Evolutionary conservation across 2,797 vertebrate species (phyloP), one percentile per base, ranked within the genome.

Genomic region (Karalla daura): DNA sequence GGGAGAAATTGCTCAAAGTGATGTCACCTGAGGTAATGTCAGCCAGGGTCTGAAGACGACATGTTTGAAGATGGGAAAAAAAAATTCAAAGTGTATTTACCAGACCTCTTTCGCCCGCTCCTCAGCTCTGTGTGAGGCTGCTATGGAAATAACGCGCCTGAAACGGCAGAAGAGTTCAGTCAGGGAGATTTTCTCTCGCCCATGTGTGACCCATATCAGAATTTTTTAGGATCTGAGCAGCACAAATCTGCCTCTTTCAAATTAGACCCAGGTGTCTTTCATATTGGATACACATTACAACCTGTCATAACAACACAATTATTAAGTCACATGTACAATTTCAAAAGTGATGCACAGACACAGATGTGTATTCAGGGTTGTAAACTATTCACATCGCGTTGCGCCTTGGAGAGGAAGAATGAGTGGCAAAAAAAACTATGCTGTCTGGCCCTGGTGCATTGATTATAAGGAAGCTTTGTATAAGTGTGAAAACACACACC

Each of bases 11-110:
- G 17, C 25, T 23, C 18, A 5, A 23, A 46, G 52, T 62, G 30
- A 39, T 59, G 44, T 51, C 35, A 53, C 47, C 41, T 47, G 25
- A 40, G 35, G 63, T 25, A 40, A 32, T 6, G 4, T 56, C 4
- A 0, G 6, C 1, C 20, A 33, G 2, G 24, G 51, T 33, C 15
- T 33, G 23, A 44, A 32, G 25, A 40, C 18, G 3, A 14, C 28
- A 21, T 20, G 27, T 49, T 33, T 50, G 17, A 35, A 24, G 41
- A 39, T 36, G 6, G 10, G n/a, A 18, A 18, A 11, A 33, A 45
- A 21, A 23, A 5, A 18, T 13, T 18, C 20, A 40, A 37, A 32
- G 5, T 44, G 6, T 18, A 4, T 5, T 35, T 24, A 21, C 8
- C 13, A 43, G 21, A 66, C 23, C 17, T 65, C n/a, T 27, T 7